Base-by-base conservation (phyloP, 2,888 invertebrate species). In the Xestia c-nigrum region DNA sequence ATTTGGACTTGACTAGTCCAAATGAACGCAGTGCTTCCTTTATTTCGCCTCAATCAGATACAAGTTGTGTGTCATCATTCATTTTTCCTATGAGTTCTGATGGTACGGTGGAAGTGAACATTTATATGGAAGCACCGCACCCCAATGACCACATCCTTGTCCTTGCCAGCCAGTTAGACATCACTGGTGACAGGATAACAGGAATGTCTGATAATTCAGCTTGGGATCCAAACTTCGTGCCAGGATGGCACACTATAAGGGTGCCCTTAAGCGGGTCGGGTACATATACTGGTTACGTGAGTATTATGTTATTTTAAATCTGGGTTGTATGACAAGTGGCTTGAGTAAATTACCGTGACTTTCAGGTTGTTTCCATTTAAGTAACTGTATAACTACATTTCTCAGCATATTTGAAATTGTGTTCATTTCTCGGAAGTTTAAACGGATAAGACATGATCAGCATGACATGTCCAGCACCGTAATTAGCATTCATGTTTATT, bases 11-110 rank as follows among this genome's bases (percentile, higher is more conserved):
- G 21, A 12, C 43, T n/a, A 79, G 88, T 38, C 91, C 88, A 14
- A 63, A 92, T 80, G 76, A 83, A 1, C 47, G 57, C 1, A 93
- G 94, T 63, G 78, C 75, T 0, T 78, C 59, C 7, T 93, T 89
- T 67, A 90, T 94, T 66, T 84, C 87, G 0, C 91, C 91, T 19
- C n/a, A 19, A 31, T 3, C 47, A 64, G 74, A 24, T 40, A 12
- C 38, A 6, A 80, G 68, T 68, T 79, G 81, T 63, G 71, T 40
- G 31, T 50, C 74, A 55, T 81, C 78, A 57, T 67, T 63, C 21
- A 47, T 43, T 47, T 74, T 78, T 74, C 16, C 66, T 6, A 67
- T 78, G 66, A 63, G 19, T 5, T 1, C 16, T 4, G 38, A 7
- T 55, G 81, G 81, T 43, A 81, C 19, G 19, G 12, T 78, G 3